Base-by-base conservation (phyloP, 2,113 vertebrate genomes). In the Mellivora capensis region DNA sequence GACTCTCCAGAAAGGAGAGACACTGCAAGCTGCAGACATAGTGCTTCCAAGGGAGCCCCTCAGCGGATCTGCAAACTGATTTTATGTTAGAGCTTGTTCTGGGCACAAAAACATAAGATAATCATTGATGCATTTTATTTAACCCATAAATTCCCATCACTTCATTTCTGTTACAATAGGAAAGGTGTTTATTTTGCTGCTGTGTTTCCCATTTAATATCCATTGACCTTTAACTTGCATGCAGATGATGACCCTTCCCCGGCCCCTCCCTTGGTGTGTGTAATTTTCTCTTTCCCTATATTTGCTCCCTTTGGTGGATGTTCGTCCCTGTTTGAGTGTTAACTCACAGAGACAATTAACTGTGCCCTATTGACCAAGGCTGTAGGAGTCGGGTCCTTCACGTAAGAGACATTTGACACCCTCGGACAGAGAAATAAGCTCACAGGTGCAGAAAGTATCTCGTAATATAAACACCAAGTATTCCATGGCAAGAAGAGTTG, bases 21-120 rank as follows among this genome's bases (percentile, higher is more conserved):
- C 57, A 67, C 4, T 4, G 15, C n/a, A 84, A 23, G 27, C 47
- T 23, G 62, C 42, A 57, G 37, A 54, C 1, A 0, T 7, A 21
- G 7, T 25, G 9, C 25, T 62, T 52, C 21, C 74, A 31, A 7
- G 4, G 17, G 76, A 72, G 18, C 44, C 18, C 5, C 4, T 4
- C 8, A 34, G 14, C 1, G 34, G 25, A 9, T 79, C 23, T 10
- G 10, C 29, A 21, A 11, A 1, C 49, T 0, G 14, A 8, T 27
- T 31, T 71, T 39, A 76, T 3, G 6, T 52, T 44, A 34, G 18
- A 87, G 18, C 42, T 77, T 59, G 3, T 29, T 57, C 39, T 69
- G 25, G 39, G 23, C 11, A 25, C 42, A 17, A 90, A 86, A 54
- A 31, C 42, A 12, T 14, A 83, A 77, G 57, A 49, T 59, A 37